Base-by-base conservation (phyloP, 2,797 vertebrate species). In the Aeoliscus strigatus region DNA sequence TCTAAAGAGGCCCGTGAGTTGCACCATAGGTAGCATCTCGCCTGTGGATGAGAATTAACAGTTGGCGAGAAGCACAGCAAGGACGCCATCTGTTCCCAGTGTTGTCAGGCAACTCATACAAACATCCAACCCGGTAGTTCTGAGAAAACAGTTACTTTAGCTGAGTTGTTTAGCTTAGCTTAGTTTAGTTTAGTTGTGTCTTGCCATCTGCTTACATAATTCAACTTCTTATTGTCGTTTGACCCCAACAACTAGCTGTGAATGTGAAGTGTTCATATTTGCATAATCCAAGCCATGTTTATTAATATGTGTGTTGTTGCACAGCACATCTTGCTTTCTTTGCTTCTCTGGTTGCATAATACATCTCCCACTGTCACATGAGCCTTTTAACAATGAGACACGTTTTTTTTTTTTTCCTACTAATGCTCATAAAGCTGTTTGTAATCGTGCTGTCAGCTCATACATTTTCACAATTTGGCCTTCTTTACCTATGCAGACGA, bases 401-500 rank as follows among this genome's bases (percentile, higher is more conserved):
- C 0, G 9, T 41, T 23, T 8, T 51, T 33, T 9, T 14, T 5
- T 28, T n/a, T 33, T 27, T n/a, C 12, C 17, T 28, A 31, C n/a
- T 17, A 34, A 27, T 26, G 27, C 35, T 17, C 17, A 9, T 11
- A 4, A 9, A 27, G 7, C 17, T 18, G 2, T 43, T 33, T 21
- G 15, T 26, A 34, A 21, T 6, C 2, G 6, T 2, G 29, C 9
- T 1, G 2, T 27, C 25, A 31, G 23, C 7, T 30, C 14, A 30
- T n/a, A 5, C 13, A 4, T 45, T 24, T 35, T 4, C 23, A n/a
- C 8, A 18, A 18, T 13, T 30, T 6, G 13, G 41, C 26, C 29
- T 14, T 10, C 5, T 81, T 90, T 73, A 95, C 93, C 93, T 87
- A 95, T 94, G 82, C 93, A 95, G 68, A 95, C 93, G 9, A 95